A percentile compares a stretch with the other conserved stretches of the same genome.
Conservation (phyloP, 2,888 invertebrate genomes). For the Ferdinandea cuprea region DNA sequence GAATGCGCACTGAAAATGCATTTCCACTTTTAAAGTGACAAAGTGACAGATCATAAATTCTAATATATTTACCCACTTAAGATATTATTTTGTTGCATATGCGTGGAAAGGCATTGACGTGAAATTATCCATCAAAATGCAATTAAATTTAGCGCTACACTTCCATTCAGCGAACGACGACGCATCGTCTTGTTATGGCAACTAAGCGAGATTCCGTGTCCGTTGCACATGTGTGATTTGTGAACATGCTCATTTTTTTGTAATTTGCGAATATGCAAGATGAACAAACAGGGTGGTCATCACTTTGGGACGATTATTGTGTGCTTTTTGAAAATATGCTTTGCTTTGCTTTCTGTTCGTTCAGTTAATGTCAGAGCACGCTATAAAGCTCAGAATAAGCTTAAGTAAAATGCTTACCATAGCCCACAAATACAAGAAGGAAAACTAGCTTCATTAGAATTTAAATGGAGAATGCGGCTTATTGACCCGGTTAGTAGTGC, state of each 20-base stretch:
- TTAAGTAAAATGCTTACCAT: too few species aligned
- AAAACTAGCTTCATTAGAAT: too few species aligned
- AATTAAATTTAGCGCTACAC: conserved; percentile 69
- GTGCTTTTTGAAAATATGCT: too few species aligned
- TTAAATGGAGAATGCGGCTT: too few species aligned
- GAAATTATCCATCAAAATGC: conserved; percentile 72
- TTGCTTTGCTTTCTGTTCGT: too few species aligned
- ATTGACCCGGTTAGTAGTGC: too few species aligned
- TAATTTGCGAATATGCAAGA: background rate
- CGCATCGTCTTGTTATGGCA: conserved; percentile 53
- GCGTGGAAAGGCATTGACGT: conserved; percentile 70
- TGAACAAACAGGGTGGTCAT: conserved; percentile 14
- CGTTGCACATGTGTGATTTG: conserved; percentile 69
- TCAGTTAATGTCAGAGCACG: too few species aligned
- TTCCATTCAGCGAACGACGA: conserved; percentile 44
- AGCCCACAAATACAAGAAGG: too few species aligned
- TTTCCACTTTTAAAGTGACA: conserved; percentile 45
- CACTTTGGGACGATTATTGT: background rate
- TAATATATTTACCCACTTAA: conserved; percentile 62
- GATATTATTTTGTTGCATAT: conserved; percentile 60
- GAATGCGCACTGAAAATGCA: conserved; percentile 4
- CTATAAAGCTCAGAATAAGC: too few species aligned
- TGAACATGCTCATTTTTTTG: conserved; percentile 9
- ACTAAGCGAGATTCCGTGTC: conserved; percentile 68
- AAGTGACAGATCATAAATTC: conserved; percentile 70